Base-by-base conservation (phyloP, 2,888 invertebrate species). In the Trisateles emortualis region DNA sequence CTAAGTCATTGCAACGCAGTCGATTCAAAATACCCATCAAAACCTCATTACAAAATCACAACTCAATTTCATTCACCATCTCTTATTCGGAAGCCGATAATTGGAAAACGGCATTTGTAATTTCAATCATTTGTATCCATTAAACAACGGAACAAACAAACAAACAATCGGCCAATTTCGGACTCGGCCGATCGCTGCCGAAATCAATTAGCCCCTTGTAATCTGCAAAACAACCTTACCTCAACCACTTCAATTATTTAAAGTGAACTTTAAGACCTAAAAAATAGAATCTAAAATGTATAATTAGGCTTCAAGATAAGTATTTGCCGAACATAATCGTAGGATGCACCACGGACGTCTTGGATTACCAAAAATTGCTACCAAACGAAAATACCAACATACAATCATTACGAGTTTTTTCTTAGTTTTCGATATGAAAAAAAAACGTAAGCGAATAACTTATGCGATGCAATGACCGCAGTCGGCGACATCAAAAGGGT, bases 401-500 rank as follows among this genome's bases (percentile, higher is more conserved):
- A 69, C 74, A 64, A 72, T 75, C 75, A 84, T 84, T 83, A 79
- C 72, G 52, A 52, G 53, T 72, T 84, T 84, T 84, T 88, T 78
- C 83, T 89, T 88, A 87, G 88, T 85, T 89, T 88, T 84, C 88
- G 83, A 90, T 90, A 86, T 79, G 79, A 80, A 83, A 87, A 86
- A 87, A 81, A 78, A 82, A 79, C 11, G 67, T 62, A 64, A 55
- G 76, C 78, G 75, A 83, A 86, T 86, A 84, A 79, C 82, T 86
- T 86, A 83, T 78, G 80, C 85, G 79, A 86, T 82, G 84, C 86
- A 82, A 81, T 86, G 87, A 86, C 88, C 84, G 86, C 85, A 54
- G 59, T 82, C 88, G 91, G 90, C 82, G 76, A 85, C 83, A 82
- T 91, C 88, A 91, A 91, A 88, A 78, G 85, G 81, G 79, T 78